These are phyloP conservation scores for Sarcophaga subvicina DNA, from an alignment of 2,888 invertebrate species.

Conservation along the genomic window DNA sequence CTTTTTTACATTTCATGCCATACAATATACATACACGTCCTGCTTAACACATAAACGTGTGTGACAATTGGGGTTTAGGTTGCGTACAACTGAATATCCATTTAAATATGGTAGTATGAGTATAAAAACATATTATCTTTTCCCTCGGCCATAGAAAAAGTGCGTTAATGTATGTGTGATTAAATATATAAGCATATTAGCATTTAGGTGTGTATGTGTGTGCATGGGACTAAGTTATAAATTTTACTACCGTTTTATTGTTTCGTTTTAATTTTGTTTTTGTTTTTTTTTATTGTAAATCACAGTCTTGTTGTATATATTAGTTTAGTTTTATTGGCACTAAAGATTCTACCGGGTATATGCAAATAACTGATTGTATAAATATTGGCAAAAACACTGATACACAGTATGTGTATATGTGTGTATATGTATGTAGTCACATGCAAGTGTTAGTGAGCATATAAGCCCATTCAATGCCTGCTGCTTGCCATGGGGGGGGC, in stretches of 20 bases:
- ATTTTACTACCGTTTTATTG: slow-evolving; percentile 63
- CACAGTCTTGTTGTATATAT: slow-evolving; percentile 26
- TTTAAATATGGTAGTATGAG: not conserved
- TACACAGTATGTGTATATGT: not conserved
- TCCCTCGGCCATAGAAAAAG: not conserved
- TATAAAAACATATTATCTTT: not conserved
- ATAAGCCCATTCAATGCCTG: too few relatives aligned
- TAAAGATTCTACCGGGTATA: slow-evolving; percentile 14
- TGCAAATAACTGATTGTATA: slow-evolving; percentile 19
- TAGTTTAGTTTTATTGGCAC: slow-evolving; percentile 1
- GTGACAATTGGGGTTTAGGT: not conserved
- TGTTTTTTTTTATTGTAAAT: slow-evolving; percentile 50
- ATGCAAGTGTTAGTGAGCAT: too few relatives aligned
- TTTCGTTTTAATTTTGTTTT: slow-evolving; percentile 3
- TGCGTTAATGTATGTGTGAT: not conserved
- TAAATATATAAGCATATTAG: not conserved
- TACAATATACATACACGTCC: slow-evolving; percentile 5
- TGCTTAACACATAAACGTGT: not conserved
- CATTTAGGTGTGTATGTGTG: slow-evolving; percentile 33
- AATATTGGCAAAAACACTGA: not conserved
- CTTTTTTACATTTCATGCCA: too few relatives aligned
- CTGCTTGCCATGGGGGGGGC: slow-evolving; percentile 50
- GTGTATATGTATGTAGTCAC: too few relatives aligned
- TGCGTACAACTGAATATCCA: not conserved
- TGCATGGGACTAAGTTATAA: slow-evolving; percentile 15